Conservation (phyloP, 1,140 invertebrate species). For the Tenebrio molitor region DNA sequence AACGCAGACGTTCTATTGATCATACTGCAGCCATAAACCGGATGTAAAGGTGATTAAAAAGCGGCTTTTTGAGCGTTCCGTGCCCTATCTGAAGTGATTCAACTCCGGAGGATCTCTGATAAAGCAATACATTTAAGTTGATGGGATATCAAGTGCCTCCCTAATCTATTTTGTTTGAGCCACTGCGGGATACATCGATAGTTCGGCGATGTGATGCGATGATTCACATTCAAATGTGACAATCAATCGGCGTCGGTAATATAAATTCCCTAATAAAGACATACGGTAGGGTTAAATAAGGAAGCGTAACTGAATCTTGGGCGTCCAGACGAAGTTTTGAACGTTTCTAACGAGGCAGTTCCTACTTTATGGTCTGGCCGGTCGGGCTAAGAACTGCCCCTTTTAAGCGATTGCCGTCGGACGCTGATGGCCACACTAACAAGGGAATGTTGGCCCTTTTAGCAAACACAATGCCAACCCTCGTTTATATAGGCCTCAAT, state of each 20-base stretch:
- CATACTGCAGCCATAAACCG: background rate
- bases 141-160: slow-evolving; percentile 17
- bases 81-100: slow-evolving; percentile 11
- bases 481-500: slow-evolving; percentile 25
- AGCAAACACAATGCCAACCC: slow-evolving; percentile 43
- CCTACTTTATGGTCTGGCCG: slow-evolving; percentile 36
- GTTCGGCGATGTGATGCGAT: slow-evolving; percentile 3
- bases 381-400: slow-evolving; percentile 40
- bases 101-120: background rate
- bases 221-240: slow-evolving; percentile 1
- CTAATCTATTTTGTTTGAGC: slow-evolving; percentile 12
- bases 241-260: background rate
- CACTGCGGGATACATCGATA: slow-evolving; percentile 7
- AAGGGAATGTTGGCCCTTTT: slow-evolving; percentile 44
- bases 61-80: slow-evolving; percentile 15
- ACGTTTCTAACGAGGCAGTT: slow-evolving; percentile 45
- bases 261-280: slow-evolving; percentile 19
- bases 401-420: slow-evolving; percentile 44
- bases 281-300: slow-evolving; percentile 29
- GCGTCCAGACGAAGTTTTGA: slow-evolving; percentile 34
- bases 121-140: slow-evolving; percentile 22
- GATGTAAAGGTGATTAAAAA: slow-evolving; percentile 12
- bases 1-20: background rate
- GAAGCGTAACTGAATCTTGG: slow-evolving; percentile 30
- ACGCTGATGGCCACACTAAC: slow-evolving; percentile 40